A percentile compares a stretch with the other conserved stretches of the same genome.
These are phyloP conservation scores for Drosophila fuyamai DNA, from an alignment of 1,140 invertebrate species.

Conservation along the genomic window DNA sequence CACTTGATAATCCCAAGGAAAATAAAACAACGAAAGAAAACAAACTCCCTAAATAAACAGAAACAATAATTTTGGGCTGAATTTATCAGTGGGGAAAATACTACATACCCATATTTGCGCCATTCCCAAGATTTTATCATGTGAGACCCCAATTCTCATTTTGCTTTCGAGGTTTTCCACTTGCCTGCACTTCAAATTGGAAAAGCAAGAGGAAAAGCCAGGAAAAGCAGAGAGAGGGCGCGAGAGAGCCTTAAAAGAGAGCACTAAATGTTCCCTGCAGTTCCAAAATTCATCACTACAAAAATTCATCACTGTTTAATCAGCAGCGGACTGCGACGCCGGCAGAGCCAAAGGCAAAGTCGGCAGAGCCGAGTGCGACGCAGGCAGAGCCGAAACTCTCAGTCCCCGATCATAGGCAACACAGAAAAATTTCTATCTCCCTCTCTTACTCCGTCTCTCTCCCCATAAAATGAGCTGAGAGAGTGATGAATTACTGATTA, in stretches of 20 bases:
- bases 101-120: not conserved
- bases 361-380: no score
- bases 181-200: slow-evolving; percentile 64
- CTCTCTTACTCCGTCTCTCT: no score
- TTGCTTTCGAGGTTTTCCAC: slow-evolving; percentile 56
- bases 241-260: slow-evolving; percentile 4
- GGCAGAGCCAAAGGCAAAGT: no score
- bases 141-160: slow-evolving; percentile 35
- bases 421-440: no score
- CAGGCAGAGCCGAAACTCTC: no score
- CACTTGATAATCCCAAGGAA: slow-evolving; percentile 60
- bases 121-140: slow-evolving; percentile 16
- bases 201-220: slow-evolving; percentile 43
- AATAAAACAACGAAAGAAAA: slow-evolving; percentile 15
- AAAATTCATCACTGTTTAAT: no score
- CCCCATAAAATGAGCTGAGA: no score
- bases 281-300: no score
- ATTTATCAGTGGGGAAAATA: slow-evolving; percentile 14
- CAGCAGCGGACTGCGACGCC: no score
- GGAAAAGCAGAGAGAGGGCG: slow-evolving; percentile 9
- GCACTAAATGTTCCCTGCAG: slow-evolving; percentile 36
- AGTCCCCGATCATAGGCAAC: no score
- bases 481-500: no score
- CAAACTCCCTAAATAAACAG: slow-evolving; percentile 37
- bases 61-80: slow-evolving; percentile 16